These are phyloP conservation scores for Brienomyrus longianalis DNA, from an alignment of 2,113 vertebrate genomes.

Conservation along the genomic window DNA sequence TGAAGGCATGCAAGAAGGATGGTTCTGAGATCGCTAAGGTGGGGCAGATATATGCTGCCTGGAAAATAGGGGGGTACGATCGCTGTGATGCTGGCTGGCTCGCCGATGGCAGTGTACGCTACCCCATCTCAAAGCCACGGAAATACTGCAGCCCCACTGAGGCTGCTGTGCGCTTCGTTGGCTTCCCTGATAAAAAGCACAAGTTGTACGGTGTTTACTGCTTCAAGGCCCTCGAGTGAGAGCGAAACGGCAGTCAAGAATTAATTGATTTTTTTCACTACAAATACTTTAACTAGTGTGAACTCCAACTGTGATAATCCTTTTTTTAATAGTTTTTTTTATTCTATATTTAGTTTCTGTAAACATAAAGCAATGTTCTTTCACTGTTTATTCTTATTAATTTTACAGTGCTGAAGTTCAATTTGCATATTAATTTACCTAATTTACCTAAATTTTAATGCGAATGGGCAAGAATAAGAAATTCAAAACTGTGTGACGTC, in stretches of 20 bases:
- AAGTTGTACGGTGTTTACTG: conserved; percentile 92
- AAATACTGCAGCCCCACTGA: conserved; percentile 90
- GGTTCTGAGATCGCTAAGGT: conserved; percentile 85
- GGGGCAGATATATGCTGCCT: conserved; percentile 85
- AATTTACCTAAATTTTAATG: neutral
- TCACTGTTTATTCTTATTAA: neutral
- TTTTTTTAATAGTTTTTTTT: conserved; percentile 45
- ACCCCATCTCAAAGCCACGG: conserved; percentile 84
- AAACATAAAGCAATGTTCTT: neutral
- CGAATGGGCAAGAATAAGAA: neutral
- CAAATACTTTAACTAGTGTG: conserved; percentile 48
- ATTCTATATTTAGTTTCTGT: neutral
- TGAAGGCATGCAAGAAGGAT: conserved; percentile 74
- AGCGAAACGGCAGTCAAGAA: neutral
- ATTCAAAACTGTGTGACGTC: neutral
- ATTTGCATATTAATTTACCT: neutral
- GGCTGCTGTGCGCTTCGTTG: conserved; percentile 79
- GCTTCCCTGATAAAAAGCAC: conserved; percentile 83
- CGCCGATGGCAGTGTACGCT: conserved; percentile 90
- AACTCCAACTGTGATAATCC: conserved; percentile 84
- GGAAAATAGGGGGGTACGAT: conserved; percentile 85
- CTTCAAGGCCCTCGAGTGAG: conserved; percentile 69
- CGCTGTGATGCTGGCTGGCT: conserved; percentile 92
- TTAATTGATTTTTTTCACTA: conserved; percentile 26
- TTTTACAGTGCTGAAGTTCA: neutral